phyloP scores from a whole-genome alignment of 2,113 vertebrate species.

The Silurus glanis region DNA sequence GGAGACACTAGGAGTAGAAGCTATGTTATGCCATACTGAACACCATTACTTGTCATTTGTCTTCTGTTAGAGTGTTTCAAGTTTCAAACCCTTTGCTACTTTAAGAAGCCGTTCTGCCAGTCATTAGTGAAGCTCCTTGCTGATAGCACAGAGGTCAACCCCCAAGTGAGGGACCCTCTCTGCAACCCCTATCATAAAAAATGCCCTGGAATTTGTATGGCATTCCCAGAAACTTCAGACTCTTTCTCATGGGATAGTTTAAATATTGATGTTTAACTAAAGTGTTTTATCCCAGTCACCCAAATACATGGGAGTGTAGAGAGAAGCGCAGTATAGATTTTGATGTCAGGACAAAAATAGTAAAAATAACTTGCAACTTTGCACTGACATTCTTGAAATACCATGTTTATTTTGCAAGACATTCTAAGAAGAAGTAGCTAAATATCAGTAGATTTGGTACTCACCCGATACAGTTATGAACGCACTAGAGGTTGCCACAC shows the following conservation, averaged over 20 bases:
- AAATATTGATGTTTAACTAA: conserved; percentile 49
- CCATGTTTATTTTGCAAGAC: background rate
- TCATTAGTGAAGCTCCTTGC: conserved; percentile 67
- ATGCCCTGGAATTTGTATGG: conserved; percentile 61
- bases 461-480: conserved; percentile 82
- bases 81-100: conserved; percentile 44
- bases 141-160: conserved; percentile 65
- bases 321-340: conserved; percentile 20
- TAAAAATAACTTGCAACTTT: background rate
- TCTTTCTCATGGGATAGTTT: conserved; percentile 56
- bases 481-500: conserved; percentile 76
- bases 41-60: conserved; percentile 39
- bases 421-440: background rate
- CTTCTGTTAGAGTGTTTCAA: conserved; percentile 40
- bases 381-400: background rate
- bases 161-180: conserved; percentile 61
- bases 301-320: conserved; percentile 46
- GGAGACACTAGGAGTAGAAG: background rate
- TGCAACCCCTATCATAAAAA: conserved; percentile 66
- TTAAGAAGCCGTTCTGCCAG: conserved; percentile 46
- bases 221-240: conserved; percentile 62
- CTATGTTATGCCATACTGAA: background rate
- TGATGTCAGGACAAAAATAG: background rate
- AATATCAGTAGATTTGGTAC: conserved; percentile 42
- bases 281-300: conserved; percentile 55